These are phyloP conservation scores for Adelognathus sp. DNA, from an alignment of 2,888 invertebrate species.

Conservation along the genomic window DNA sequence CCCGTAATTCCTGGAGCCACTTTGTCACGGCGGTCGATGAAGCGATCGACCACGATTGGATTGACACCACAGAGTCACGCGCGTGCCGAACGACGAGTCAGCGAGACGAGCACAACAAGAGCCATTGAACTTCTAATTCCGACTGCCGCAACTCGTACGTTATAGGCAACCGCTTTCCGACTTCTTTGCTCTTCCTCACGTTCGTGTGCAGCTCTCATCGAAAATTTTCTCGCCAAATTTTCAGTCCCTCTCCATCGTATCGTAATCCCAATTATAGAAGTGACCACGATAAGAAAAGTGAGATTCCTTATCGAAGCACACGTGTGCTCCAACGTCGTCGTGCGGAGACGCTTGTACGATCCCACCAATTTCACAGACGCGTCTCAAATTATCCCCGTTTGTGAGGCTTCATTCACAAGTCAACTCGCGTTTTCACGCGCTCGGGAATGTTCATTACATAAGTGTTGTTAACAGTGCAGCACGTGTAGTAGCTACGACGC, in stretches of 20 bases:
- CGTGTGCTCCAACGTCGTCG: neutral
- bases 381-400: neutral
- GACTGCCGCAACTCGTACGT: neutral
- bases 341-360: neutral
- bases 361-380: neutral
- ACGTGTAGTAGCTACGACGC: too few relatives aligned
- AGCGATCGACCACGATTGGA: conserved; percentile 24
- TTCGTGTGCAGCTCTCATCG: neutral
- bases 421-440: neutral
- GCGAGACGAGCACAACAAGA: neutral
- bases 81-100: conserved; percentile 22
- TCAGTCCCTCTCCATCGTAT: too few relatives aligned
- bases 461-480: neutral
- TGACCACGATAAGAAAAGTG: neutral
- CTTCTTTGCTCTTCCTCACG: neutral
- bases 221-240: neutral
- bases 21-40: conserved; percentile 18
- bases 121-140: conserved; percentile 14
- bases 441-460: neutral
- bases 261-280: neutral
- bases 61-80: conserved; percentile 32
- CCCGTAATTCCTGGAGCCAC: conserved; percentile 20
- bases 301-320: neutral
- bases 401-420: neutral
- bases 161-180: neutral